phyloP scores from a whole-genome alignment of 2,113 vertebrate genomes.

The Protobothrops flavoviridis region DNA sequence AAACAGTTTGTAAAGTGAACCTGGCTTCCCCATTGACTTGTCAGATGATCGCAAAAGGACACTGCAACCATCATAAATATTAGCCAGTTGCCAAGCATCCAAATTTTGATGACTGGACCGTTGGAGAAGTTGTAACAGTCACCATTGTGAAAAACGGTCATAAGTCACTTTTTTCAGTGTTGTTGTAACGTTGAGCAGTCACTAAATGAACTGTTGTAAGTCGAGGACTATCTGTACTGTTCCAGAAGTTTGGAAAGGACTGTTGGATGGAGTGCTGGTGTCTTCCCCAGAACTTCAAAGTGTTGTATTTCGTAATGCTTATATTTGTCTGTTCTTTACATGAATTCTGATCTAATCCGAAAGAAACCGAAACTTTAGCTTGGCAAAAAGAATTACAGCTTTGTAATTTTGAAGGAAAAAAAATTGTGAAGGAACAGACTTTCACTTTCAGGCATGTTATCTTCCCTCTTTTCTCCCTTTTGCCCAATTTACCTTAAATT shows the following conservation, averaged over 20 bases:
- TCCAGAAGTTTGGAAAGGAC: background rate
- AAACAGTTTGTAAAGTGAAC: background rate
- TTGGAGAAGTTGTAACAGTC: background rate
- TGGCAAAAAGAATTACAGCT: background rate
- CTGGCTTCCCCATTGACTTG: background rate
- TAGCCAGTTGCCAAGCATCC: background rate
- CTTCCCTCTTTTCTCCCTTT: background rate
- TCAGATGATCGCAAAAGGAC: background rate
- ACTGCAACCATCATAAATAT: background rate
- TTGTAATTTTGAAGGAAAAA: background rate
- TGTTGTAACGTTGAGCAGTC: background rate
- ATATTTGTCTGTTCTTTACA: background rate
- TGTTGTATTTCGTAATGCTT: background rate
- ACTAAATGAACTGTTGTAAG: background rate
- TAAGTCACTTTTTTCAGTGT: background rate
- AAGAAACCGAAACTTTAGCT: background rate
- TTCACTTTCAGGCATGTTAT: too few species aligned
- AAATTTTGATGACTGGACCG: background rate
- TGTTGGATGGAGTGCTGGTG: background rate
- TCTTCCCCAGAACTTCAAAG: background rate
- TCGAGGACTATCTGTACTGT: background rate
- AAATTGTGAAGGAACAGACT: background rate
- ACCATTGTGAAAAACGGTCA: background rate
- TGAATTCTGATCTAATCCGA: background rate
- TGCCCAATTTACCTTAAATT: background rate